Base-by-base conservation (phyloP, 2,113 vertebrate species). In the Orcinus orca region DNA sequence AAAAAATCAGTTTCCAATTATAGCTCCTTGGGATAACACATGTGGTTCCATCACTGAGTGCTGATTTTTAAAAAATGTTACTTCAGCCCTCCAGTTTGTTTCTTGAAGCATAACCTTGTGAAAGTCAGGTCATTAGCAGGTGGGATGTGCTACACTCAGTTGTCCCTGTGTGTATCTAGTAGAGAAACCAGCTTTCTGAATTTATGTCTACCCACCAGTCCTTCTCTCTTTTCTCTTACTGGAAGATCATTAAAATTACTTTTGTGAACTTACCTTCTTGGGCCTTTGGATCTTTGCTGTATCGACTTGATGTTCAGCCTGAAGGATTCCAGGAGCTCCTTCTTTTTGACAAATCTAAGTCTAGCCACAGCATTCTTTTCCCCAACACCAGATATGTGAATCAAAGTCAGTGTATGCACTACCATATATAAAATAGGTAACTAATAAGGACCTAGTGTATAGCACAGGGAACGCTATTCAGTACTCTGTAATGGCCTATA, bases 281-380 rank as follows among this genome's bases (percentile, higher is more conserved):
- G 29, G 50, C 14, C 41, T 74, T 93, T n/a, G 15, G 53, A 29
- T 20, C 23, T 25, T 68, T 73, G 20, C 38, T 82, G 5, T n/a
- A 67, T 84, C n/a, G 21, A 25, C 38, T 90, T 55, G 6, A 6
- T n/a, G 5, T 18, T 96, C 47, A 77, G 31, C 20, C 9, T 82
- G 8, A 84, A n/a, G 29, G 29, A 44, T 70, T 71, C 60, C 50
- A 62, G 67, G 33, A 65, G 2, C 47, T 74, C 55, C 25, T 68
- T 50, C 44, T 53, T 68, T 90, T 73, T 76, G 71, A 70, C 2
- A 74, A 44, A 38, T 71, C 74, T 36, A 84, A 33, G 89, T 93
- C 18, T 63, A 29, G 15, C 47, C 6, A 13, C 31, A 36, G 13
- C 15, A 44, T n/a, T 38, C 7, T 33, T 71, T 80, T 95, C n/a